phyloP scores from a whole-genome alignment of 2,113 vertebrate species.

The Gasterosteus nipponicus region DNA sequence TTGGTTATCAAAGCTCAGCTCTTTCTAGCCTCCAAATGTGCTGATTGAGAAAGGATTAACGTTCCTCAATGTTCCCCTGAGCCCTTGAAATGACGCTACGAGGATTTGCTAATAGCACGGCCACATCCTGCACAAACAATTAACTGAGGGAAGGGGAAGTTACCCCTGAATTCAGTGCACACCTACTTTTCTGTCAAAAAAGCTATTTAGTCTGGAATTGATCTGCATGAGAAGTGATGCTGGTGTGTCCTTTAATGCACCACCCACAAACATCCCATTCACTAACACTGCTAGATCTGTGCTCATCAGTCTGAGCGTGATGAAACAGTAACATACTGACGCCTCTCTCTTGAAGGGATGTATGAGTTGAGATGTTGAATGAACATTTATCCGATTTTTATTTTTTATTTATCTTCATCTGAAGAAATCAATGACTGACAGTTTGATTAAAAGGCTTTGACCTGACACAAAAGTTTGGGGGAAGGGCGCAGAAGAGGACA shows the following conservation, averaged over 20 bases:
- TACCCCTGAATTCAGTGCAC: conserved; percentile 13
- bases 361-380: neutral
- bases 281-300: neutral
- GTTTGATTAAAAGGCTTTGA: no score
- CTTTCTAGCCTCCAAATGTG: conserved; percentile 11
- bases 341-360: neutral
- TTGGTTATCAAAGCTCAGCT: conserved; percentile 27
- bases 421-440: neutral
- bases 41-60: conserved; percentile 51
- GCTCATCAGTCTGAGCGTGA: neutral
- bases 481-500: no score
- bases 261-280: neutral
- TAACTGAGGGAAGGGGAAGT: conserved; percentile 14
- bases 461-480: no score
- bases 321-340: neutral
- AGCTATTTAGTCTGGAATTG: conserved; percentile 2
- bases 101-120: conserved; percentile 38
- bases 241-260: neutral
- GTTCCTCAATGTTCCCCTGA: conserved; percentile 7
- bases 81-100: conserved; percentile 20
- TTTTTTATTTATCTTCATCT: neutral
- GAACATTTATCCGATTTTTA: neutral
- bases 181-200: conserved; percentile 3
- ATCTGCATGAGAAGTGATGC: conserved; percentile 4
- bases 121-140: conserved; percentile 50